These are phyloP conservation scores for Agriopis marginaria DNA, from an alignment of 2,888 invertebrate species.

Conservation along the genomic window DNA sequence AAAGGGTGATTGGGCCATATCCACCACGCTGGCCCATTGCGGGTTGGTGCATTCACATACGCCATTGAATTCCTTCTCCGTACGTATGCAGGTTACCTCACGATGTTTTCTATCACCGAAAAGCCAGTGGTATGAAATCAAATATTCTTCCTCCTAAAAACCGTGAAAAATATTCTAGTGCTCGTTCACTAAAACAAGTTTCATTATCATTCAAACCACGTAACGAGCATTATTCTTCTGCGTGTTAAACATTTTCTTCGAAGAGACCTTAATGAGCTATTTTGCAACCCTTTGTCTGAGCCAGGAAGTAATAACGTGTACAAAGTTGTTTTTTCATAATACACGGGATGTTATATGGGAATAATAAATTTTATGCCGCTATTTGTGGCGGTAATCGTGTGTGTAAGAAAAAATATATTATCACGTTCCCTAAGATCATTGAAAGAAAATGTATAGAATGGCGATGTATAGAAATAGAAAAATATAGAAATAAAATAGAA, in stretches of 20 bases:
- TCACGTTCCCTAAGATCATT: slow-evolving; percentile 2
- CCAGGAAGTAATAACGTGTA: slow-evolving; percentile 27
- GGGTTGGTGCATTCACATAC: too few relatives aligned
- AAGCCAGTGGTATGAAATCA: too few relatives aligned
- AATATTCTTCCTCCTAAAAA: neutral
- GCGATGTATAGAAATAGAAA: too few relatives aligned
- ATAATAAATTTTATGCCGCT: slow-evolving; percentile 22
- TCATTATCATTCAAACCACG: slow-evolving; percentile 13
- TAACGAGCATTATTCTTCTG: slow-evolving; percentile 23
- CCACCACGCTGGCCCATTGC: too few relatives aligned
- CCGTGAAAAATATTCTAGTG: neutral
- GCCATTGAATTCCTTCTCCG: too few relatives aligned
- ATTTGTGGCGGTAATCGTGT: slow-evolving; percentile 28
- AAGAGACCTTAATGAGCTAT: slow-evolving; percentile 25
- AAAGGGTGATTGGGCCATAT: too few relatives aligned
- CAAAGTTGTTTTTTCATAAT: slow-evolving; percentile 27
- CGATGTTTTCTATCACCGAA: too few relatives aligned
- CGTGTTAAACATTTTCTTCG: slow-evolving; percentile 32
- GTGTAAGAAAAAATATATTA: slow-evolving; percentile 8
- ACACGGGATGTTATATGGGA: slow-evolving; percentile 18
- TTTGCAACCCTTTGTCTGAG: slow-evolving; percentile 27
- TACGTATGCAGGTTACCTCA: too few relatives aligned
- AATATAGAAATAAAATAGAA: too few relatives aligned
- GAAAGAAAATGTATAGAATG: neutral
- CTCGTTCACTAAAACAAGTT: slow-evolving; percentile 12